Evolutionary conservation across 1,140 invertebrate genomes (phyloP).

Genomic region (Heliconius nattereri): DNA sequence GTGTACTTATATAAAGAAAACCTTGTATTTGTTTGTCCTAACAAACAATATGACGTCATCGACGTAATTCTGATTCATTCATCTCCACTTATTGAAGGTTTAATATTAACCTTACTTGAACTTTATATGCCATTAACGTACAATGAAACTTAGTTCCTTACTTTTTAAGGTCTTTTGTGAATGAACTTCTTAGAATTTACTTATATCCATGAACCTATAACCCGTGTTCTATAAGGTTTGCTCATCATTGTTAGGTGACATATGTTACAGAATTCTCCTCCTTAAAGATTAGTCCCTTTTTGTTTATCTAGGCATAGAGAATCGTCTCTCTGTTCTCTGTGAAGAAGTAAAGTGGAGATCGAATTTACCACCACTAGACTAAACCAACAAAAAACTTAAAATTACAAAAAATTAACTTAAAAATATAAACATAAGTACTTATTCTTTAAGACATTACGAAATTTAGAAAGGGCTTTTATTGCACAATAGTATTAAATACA

Average conservation of each 20-base stretch:
- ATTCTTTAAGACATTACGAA: neutral
- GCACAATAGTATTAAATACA: neutral
- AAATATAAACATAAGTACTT: neutral
- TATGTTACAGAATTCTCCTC: no score
- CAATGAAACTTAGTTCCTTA: neutral
- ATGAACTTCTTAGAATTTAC: neutral
- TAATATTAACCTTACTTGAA: neutral
- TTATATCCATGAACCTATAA: no score
- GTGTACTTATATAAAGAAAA: neutral
- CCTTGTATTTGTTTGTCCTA: neutral
- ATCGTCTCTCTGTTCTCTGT: no score
- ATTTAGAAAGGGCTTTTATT: slow-evolving; percentile 1
- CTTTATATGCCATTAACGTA: neutral
- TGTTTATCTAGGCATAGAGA: no score
- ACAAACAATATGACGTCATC: neutral
- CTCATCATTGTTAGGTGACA: no score
- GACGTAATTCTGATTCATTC: neutral
- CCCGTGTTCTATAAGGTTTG: no score
- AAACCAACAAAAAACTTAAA: no score
- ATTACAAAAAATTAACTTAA: no score
- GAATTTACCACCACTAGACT: no score
- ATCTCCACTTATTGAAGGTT: neutral
- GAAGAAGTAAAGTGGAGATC: no score
- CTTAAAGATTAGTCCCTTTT: no score
- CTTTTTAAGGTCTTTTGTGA: neutral